Percentiles rank a stretch among this genome's conserved stretches.
Evolutionary conservation across 64 coral and sea anemone genomes (phyloP).

Genomic region (Pachyseris speciosa): DNA sequence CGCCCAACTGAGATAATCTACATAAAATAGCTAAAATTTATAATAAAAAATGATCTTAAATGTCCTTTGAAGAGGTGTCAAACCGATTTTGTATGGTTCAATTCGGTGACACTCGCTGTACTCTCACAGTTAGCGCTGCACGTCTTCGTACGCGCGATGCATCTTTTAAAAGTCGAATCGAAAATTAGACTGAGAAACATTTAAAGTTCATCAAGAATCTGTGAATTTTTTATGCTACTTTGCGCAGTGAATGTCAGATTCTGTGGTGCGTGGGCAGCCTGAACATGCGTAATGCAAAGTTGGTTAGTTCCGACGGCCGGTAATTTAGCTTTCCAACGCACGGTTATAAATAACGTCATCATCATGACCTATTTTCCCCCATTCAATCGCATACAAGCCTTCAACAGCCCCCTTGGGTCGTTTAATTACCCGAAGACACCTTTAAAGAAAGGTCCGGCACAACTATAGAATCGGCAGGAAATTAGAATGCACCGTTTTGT

Average conservation of each 20-base stretch:
- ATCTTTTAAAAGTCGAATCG: background rate
- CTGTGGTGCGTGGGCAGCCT: background rate
- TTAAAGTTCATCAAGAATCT: background rate
- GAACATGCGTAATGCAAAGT: background rate
- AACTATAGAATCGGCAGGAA: background rate
- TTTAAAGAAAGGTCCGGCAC: background rate
- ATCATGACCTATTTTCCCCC: conserved; percentile 1
- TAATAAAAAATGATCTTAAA: background rate
- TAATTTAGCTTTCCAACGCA: background rate
- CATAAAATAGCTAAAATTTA: background rate
- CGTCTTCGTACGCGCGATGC: background rate
- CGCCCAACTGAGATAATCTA: background rate
- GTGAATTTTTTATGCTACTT: background rate
- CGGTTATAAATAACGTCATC: conserved; percentile 1
- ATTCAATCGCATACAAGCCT: background rate
- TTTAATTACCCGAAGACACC: conserved; percentile 22
- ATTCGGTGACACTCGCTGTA: too few relatives aligned
- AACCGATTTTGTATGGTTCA: background rate
- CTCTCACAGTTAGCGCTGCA: background rate
- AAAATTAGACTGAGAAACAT: background rate
- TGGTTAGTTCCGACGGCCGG: conserved; percentile 26
- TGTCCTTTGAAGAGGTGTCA: background rate
- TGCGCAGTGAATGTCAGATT: background rate
- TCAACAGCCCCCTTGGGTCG: background rate
- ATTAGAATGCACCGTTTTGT: background rate